These are phyloP conservation scores for Artibeus lituratus DNA, from an alignment of 2,797 vertebrate genomes.

Conservation along the genomic window DNA sequence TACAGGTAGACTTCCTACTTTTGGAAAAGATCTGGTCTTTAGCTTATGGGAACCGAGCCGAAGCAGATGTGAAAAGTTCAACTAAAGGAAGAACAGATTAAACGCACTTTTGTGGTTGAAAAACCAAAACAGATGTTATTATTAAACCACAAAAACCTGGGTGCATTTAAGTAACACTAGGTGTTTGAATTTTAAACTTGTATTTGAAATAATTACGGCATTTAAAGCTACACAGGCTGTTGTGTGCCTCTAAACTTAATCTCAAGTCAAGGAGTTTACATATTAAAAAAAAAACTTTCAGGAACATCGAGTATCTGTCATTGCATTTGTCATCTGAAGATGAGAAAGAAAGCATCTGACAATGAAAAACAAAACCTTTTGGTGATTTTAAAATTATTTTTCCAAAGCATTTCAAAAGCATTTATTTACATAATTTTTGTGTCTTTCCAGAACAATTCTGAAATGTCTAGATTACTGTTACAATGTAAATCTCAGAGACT, in stretches of 20 bases:
- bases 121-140: slow-evolving; percentile 88
- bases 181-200: slow-evolving; percentile 80
- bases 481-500: background rate
- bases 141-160: slow-evolving; percentile 83
- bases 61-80: slow-evolving; percentile 88
- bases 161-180: slow-evolving; percentile 81
- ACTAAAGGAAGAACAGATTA: slow-evolving; percentile 88
- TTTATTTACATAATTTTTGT: background rate
- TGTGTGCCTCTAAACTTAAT: slow-evolving; percentile 22
- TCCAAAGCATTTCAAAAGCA: slow-evolving; percentile 4
- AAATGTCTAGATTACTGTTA: background rate
- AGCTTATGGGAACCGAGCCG: slow-evolving; percentile 84
- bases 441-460: background rate
- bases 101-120: slow-evolving; percentile 83
- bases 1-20: slow-evolving; percentile 85
- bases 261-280: slow-evolving; percentile 33
- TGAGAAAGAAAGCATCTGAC: slow-evolving; percentile 21
- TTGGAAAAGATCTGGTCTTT: slow-evolving; percentile 82
- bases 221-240: slow-evolving; percentile 72
- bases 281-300: background rate
- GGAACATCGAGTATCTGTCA: slow-evolving; percentile 18
- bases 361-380: slow-evolving; percentile 28
- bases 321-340: slow-evolving; percentile 36
- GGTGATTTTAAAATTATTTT: slow-evolving; percentile 2
- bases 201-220: slow-evolving; percentile 77